Percentiles rank a stretch among this genome's conserved stretches.
Evolutionary conservation across 2,797 vertebrate species (phyloP).

Genomic region (Setipinna tenuifilis): DNA sequence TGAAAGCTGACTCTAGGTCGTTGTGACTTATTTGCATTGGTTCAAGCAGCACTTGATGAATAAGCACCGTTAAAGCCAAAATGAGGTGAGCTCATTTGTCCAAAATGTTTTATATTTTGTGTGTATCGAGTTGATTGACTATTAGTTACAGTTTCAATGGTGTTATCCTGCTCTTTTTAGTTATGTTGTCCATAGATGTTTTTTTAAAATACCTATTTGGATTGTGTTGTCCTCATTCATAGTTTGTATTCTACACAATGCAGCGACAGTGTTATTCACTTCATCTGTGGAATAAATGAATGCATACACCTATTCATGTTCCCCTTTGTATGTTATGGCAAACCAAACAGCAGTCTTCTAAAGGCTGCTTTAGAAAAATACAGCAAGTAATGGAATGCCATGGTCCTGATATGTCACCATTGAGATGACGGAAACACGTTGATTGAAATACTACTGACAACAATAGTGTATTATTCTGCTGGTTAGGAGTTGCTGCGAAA

Average conservation of each 20-base stretch:
- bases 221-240: conserved; percentile 67
- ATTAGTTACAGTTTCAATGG: background rate
- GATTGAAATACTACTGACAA: too few relatives aligned
- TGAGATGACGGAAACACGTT: too few relatives aligned
- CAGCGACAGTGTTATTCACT: conserved; percentile 62
- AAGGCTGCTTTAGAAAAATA: too few relatives aligned
- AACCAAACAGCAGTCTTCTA: background rate
- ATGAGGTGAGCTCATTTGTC: conserved; percentile 11
- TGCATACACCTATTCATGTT: conserved; percentile 16
- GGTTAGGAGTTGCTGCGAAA: too few relatives aligned
- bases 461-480: too few relatives aligned
- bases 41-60: background rate
- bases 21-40: conserved; percentile 54
- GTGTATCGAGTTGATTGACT: background rate
- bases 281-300: conserved; percentile 69
- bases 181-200: background rate
- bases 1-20: conserved; percentile 30
- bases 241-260: conserved; percentile 62
- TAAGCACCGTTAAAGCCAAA: conserved; percentile 14
- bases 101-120: conserved; percentile 24
- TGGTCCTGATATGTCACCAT: too few relatives aligned
- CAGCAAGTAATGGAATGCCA: too few relatives aligned
- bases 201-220: conserved; percentile 60
- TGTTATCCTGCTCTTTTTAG: conserved; percentile 4
- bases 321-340: background rate